Percentiles rank a stretch among this genome's conserved stretches.
Conservation (phyloP, 2,888 invertebrate genomes). For the Phlogophora meticulosa region DNA sequence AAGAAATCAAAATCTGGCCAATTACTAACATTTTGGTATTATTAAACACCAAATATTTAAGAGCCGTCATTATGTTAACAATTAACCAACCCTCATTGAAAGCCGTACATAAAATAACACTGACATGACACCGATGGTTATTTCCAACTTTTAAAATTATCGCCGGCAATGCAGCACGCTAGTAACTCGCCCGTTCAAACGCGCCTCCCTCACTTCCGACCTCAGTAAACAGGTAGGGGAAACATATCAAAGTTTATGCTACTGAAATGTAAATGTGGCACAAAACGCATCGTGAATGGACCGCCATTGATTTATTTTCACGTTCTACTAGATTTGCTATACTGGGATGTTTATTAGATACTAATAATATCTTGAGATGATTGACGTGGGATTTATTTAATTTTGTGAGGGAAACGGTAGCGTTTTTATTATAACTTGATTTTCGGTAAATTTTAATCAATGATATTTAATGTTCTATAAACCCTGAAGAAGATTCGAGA, state of each 20-base stretch:
- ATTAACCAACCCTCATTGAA: too few species aligned
- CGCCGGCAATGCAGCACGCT: not conserved
- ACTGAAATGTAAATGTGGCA: conserved; percentile 81
- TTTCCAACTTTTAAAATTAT: not conserved
- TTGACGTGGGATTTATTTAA: conserved; percentile 35
- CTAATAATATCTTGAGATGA: conserved; percentile 25
- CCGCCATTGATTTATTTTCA: conserved; percentile 41
- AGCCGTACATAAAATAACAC: not conserved
- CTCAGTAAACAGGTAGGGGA: conserved; percentile 85
- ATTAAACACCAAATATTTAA: too few species aligned
- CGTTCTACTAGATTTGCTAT: conserved; percentile 21
- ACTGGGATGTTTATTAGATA: conserved; percentile 19
- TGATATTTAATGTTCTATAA: too few species aligned
- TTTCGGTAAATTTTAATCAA: not conserved
- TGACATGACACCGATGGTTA: too few species aligned
- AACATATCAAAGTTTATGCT: conserved; percentile 85
- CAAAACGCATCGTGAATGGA: conserved; percentile 65
- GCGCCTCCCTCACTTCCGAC: conserved; percentile 80
- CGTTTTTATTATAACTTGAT: conserved; percentile 39
- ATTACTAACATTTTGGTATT: too few species aligned
- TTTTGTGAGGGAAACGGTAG: conserved; percentile 8
- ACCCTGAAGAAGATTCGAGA: not conserved
- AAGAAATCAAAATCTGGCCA: too few species aligned
- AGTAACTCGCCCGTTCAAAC: conserved; percentile 67
- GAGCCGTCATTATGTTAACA: too few species aligned